Evolutionary conservation across 2,797 vertebrate species (phyloP).

Genomic region (Helicolenus hilgendorfi): DNA sequence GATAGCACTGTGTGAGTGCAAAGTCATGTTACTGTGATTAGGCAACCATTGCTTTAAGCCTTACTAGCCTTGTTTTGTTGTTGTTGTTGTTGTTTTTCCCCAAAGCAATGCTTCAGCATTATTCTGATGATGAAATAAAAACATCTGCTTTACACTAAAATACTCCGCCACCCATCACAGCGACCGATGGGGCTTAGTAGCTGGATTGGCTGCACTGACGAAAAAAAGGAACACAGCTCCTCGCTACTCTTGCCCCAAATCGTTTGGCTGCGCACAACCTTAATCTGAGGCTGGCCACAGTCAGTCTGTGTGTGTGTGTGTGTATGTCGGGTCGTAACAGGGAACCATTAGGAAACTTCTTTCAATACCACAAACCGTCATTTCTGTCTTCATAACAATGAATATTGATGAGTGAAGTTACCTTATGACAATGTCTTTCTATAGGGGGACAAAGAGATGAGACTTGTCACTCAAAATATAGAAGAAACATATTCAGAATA

Average conservation of each 20-base stretch:
- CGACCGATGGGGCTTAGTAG: neutral
- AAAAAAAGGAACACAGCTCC: neutral
- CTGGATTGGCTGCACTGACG: neutral
- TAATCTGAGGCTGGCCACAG: constrained; percentile 24
- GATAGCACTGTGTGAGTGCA: constrained; percentile 53
- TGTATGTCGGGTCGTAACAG: neutral
- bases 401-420: neutral
- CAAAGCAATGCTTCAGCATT: neutral
- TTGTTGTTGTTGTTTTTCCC: neutral
- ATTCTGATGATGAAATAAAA: constrained; percentile 18
- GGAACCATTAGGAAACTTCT: neutral
- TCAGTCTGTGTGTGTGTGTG: neutral
- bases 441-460: neutral
- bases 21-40: constrained; percentile 68
- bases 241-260: neutral
- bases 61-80: neutral
- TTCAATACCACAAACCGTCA: constrained; percentile 1
- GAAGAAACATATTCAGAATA: neutral
- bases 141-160: constrained; percentile 2
- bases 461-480: neutral
- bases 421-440: neutral
- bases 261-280: constrained; percentile 5
- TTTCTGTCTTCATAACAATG: constrained; percentile 3
- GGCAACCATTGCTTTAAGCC: constrained; percentile 44
- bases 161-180: neutral